phyloP scores from a whole-genome alignment of 2,888 invertebrate species.

The Zeuzera pyrina region DNA sequence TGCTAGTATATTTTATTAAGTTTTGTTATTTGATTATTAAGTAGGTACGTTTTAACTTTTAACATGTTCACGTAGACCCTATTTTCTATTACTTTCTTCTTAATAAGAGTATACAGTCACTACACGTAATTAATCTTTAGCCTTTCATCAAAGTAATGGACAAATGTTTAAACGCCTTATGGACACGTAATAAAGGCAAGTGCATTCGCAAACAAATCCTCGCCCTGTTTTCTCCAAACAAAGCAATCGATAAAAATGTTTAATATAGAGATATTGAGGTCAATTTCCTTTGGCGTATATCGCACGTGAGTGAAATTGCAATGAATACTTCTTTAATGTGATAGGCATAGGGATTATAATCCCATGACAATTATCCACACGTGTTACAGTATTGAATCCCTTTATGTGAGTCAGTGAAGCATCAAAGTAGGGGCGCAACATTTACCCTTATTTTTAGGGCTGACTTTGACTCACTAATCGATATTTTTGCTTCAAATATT shows the following conservation, averaged over 20 bases:
- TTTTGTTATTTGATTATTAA: too few species aligned
- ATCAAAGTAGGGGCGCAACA: conserved; percentile 31
- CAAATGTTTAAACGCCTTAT: conserved; percentile 45
- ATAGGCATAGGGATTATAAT: conserved; percentile 19
- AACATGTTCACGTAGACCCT: too few species aligned
- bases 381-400: conserved; percentile 18
- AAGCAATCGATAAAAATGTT: not conserved
- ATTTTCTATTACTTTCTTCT: too few species aligned
- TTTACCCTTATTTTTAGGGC: conserved; percentile 37
- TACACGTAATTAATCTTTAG: conserved; percentile 4
- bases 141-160: conserved; percentile 45
- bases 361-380: conserved; percentile 6
- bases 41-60: too few species aligned
- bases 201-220: conserved; percentile 22
- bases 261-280: too few species aligned
- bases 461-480: conserved; percentile 43
- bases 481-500: conserved; percentile 42
- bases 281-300: too few species aligned
- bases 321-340: too few species aligned
- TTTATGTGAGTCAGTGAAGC: conserved; percentile 42
- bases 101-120: too few species aligned
- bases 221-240: too few species aligned
- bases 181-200: conserved; percentile 24
- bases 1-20: too few species aligned
- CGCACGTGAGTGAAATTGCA: not conserved